Evolutionary conservation across 2,888 invertebrate species (phyloP).

Genomic region (Drosophila trichaetosa): DNA sequence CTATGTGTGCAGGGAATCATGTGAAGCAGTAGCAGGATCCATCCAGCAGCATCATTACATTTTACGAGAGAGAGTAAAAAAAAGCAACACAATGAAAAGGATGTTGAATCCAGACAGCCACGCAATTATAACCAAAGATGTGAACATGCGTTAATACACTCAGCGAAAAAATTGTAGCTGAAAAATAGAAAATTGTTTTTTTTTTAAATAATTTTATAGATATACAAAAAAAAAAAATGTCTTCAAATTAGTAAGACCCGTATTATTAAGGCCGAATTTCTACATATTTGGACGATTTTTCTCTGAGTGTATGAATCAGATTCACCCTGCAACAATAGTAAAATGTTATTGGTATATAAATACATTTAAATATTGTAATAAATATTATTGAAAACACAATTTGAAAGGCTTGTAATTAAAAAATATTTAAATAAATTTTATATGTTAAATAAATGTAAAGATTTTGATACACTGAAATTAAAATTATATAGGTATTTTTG

Average conservation of each 20-base stretch:
- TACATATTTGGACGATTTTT: background rate
- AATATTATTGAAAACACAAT: background rate
- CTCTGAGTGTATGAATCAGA: background rate
- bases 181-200: background rate
- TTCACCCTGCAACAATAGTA: background rate
- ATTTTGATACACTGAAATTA: background rate
- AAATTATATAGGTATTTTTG: background rate
- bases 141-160: background rate
- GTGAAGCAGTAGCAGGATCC: constrained; percentile 16
- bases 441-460: too few species aligned
- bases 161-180: background rate
- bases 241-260: background rate
- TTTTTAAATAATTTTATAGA: background rate
- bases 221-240: background rate
- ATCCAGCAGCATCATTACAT: constrained; percentile 44
- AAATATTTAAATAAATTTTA: background rate
- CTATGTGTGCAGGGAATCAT: background rate
- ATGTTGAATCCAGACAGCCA: constrained; percentile 31
- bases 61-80: constrained; percentile 20
- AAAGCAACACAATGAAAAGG: constrained; percentile 51
- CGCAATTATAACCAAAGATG: constrained; percentile 15
- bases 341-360: background rate
- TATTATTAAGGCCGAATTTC: accelerated
- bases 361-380: background rate
- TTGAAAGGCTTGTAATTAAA: background rate